Conservation (phyloP, 2,797 vertebrate genomes). For the Notamacropus eugenii region DNA sequence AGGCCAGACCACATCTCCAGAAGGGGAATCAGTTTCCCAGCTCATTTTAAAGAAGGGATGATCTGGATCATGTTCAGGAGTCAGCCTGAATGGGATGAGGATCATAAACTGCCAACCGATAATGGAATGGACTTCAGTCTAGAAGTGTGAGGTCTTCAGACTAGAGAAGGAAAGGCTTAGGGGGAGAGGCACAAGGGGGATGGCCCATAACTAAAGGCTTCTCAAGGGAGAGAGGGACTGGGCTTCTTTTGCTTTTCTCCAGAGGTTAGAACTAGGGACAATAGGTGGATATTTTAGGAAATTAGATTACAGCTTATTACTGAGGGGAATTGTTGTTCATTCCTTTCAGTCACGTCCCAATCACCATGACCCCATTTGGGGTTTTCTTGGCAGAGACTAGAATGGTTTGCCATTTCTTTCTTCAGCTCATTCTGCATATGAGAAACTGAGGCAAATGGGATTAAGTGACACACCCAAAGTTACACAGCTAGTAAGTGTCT, state of each 20-base stretch:
- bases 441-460: background rate
- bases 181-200: background rate
- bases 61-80: background rate
- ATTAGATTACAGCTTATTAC: background rate
- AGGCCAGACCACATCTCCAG: background rate
- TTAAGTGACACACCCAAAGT: background rate
- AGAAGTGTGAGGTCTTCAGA: background rate
- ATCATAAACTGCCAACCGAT: background rate
- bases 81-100: background rate
- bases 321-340: background rate
- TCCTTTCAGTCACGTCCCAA: background rate
- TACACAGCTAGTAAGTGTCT: background rate
- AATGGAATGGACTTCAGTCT: background rate
- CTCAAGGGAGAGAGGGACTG: background rate
- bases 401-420: background rate
- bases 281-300: background rate
- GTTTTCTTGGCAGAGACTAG: background rate
- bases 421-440: background rate
- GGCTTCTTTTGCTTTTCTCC: background rate
- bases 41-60: background rate
- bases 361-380: background rate
- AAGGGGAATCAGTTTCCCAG: background rate
- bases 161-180: background rate
- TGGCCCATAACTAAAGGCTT: background rate
- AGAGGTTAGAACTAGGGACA: background rate